A percentile compares a stretch with the other conserved stretches of the same genome.
phyloP scores from a whole-genome alignment of 1,140 invertebrate species.

The Drosophila santomea region DNA sequence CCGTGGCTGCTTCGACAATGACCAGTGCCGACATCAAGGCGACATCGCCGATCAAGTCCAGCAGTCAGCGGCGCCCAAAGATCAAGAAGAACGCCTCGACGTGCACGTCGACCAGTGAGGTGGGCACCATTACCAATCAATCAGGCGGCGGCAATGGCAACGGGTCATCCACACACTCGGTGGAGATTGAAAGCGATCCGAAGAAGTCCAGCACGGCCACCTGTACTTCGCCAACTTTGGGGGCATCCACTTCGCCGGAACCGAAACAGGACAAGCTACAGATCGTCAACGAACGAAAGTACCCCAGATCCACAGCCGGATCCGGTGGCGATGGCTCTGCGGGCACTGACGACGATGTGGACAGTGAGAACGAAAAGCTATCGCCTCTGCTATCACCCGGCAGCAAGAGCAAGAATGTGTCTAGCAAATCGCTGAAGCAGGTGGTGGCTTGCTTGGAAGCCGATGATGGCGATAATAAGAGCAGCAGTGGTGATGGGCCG shows the following conservation, averaged over 20 bases:
- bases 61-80: conserved; percentile 70
- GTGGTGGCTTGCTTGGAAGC: conserved; percentile 51
- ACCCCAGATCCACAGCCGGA: conserved; percentile 19
- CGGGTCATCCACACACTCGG: conserved; percentile 33
- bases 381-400: conserved; percentile 89
- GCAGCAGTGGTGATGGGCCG: conserved; percentile 1
- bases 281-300: conserved; percentile 78
- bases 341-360: conserved; percentile 87
- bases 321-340: conserved; percentile 40
- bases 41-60: conserved; percentile 70
- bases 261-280: conserved; percentile 70
- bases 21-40: conserved; percentile 66
- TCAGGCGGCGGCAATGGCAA: conserved; percentile 8
- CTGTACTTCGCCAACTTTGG: conserved; percentile 43
- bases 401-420: conserved; percentile 68
- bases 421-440: conserved; percentile 63
- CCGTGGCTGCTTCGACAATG: conserved; percentile 57
- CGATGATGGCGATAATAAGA: conserved; percentile 41
- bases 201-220: conserved; percentile 50
- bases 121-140: conserved; percentile 63
- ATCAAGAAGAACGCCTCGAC: conserved; percentile 78
- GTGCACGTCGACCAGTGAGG: conserved; percentile 73
- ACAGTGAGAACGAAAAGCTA: conserved; percentile 92
- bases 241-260: conserved; percentile 21
- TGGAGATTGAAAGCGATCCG: conserved; percentile 60